Evolutionary conservation across 1,140 invertebrate species (phyloP).

Genomic region (Hesperophylax magnus): DNA sequence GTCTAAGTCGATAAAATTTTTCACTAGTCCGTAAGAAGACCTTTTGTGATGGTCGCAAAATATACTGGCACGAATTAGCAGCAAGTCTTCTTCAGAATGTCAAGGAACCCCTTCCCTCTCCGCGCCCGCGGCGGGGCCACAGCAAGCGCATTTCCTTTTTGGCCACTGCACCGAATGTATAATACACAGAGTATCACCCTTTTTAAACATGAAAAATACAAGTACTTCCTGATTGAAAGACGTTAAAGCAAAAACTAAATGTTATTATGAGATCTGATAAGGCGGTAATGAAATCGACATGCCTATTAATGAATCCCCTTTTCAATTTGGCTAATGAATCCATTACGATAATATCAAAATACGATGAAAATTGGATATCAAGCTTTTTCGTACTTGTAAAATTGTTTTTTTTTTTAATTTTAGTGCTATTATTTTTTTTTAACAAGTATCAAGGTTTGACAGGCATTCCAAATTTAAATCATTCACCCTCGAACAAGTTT

Average conservation of each 20-base stretch:
- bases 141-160: constrained; percentile 1
- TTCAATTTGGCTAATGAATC: neutral
- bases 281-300: neutral
- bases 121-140: neutral
- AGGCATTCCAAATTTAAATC: neutral
- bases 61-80: too few species aligned
- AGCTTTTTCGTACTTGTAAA: neutral
- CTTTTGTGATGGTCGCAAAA: too few species aligned
- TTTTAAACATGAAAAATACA: neutral
- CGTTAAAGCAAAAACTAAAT: neutral
- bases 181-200: neutral
- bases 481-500: constrained; percentile 8
- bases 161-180: neutral
- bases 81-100: too few species aligned
- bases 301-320: neutral
- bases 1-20: too few species aligned
- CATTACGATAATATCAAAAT: neutral
- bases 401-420: neutral
- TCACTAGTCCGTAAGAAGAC: too few species aligned
- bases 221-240: neutral
- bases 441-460: neutral
- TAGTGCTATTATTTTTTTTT: neutral
- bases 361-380: neutral
- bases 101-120: too few species aligned
- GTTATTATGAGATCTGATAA: neutral